Base-by-base conservation (phyloP, 2,888 invertebrate species). In the Dinocampus coccinellae region DNA sequence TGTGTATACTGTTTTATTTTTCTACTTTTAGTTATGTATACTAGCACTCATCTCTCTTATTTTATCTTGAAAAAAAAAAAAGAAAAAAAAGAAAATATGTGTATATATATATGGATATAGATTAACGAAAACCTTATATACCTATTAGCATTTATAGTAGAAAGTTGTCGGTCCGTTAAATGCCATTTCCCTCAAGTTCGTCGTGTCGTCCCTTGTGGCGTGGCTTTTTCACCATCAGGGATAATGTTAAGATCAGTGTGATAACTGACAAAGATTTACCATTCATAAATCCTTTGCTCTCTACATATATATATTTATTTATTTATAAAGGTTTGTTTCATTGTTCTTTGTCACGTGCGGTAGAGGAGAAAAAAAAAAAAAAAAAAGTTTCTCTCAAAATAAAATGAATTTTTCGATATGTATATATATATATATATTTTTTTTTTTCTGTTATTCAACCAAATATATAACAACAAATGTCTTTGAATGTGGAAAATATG, bases 61-160 rank as follows among this genome's bases (percentile, higher is more conserved):
- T 7, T 47, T n/a, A 47, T 39, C 39, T 39, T 39, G 13, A 39
- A 39, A 39, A 39, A n/a, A n/a, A n/a, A n/a, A n/a, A n/a, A n/a
- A n/a, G n/a, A n/a, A n/a, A n/a, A n/a, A n/a, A n/a, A n/a, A n/a
- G n/a, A n/a, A n/a, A n/a, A n/a, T n/a, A n/a, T n/a, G n/a, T n/a
- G n/a, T n/a, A n/a, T n/a, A n/a, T n/a, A 62, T 62, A 61, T 55
- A 52, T 39, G 36, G 57, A 60, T 52, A 61, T 53, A 39, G 53
- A 64, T 71, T 55, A 71, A 71, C 71, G 53, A 71, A n/a, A 66
- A 66, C 52, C 71, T 62, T 47, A 47, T 47, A 47, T 47, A 47
- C 34, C 78, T 73, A 81, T 82, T 82, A 81, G 79, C 81, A 82
- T 82, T 81, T 82, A 81, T 79, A 82, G 81, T 80, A 79, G 78